A percentile compares a stretch with the other conserved stretches of the same genome.
These are phyloP conservation scores for Aurelia sp. DNA, from an alignment of 30 jellyfish, hydroid and myxozoan species.

Conservation along the genomic window DNA sequence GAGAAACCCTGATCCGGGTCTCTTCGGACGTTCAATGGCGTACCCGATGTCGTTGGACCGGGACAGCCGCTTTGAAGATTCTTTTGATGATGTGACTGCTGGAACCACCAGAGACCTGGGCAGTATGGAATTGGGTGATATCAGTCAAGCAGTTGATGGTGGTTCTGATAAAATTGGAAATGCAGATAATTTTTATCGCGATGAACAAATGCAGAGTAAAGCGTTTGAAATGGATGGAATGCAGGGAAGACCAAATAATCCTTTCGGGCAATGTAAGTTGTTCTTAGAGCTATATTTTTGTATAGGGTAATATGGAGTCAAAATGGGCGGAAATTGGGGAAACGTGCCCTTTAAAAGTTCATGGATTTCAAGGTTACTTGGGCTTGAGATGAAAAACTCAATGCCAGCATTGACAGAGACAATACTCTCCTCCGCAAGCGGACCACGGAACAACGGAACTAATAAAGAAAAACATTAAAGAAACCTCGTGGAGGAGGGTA, in stretches of 20 bases:
- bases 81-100: neutral
- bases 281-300: neutral
- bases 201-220: slow-evolving; percentile 32
- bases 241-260: slow-evolving; percentile 14
- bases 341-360: no score
- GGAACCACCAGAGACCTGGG: slow-evolving; percentile 8
- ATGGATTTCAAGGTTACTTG: no score
- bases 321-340: no score
- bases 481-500: no score
- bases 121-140: slow-evolving; percentile 43
- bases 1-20: slow-evolving; percentile 42
- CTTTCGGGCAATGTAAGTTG: slow-evolving; percentile 55
- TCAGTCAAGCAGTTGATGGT: slow-evolving; percentile 28
- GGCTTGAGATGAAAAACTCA: no score
- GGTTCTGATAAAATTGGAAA: slow-evolving; percentile 7
- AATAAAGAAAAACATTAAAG: no score
- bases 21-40: slow-evolving; percentile 14
- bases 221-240: slow-evolving; percentile 34
- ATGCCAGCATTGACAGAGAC: no score
- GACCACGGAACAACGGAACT: no score
- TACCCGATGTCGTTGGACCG: slow-evolving; percentile 24
- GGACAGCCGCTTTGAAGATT: neutral
- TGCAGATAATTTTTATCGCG: slow-evolving; percentile 37
- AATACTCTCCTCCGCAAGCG: no score
- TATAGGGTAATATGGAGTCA: no score